Conservation (phyloP, 2,797 vertebrate genomes). For the Centropyge bicolor region DNA sequence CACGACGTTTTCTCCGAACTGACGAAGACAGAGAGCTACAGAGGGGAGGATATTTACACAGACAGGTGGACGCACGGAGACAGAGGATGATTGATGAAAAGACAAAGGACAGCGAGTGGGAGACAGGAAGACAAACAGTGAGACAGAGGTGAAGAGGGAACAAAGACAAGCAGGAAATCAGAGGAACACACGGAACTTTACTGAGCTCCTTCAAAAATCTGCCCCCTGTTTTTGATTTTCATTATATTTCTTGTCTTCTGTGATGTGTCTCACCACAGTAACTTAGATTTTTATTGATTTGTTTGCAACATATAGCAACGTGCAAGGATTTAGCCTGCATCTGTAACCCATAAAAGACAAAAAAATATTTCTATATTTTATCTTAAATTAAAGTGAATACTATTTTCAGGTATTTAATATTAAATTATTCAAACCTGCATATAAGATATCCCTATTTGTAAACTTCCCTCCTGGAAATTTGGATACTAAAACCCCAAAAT, state of each 20-base stretch:
- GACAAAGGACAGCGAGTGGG: conserved; percentile 22
- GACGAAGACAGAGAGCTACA: conserved; percentile 16
- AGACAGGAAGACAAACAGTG: conserved; percentile 18
- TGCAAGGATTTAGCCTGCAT: background rate
- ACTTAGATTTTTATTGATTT: background rate
- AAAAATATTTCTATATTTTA: too few species aligned
- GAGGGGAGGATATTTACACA: conserved; percentile 30
- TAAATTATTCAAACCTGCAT: background rate
- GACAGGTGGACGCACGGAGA: conserved; percentile 33
- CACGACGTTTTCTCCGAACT: conserved; percentile 33
- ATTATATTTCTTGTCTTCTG: background rate
- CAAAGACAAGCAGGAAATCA: conserved; percentile 24
- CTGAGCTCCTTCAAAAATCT: conserved; percentile 9
- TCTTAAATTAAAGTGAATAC: too few species aligned
- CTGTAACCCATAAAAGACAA: too few species aligned
- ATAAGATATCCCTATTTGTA: background rate
- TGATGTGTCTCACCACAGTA: background rate
- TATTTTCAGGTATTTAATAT: background rate
- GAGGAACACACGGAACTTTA: conserved; percentile 20
- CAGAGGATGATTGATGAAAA: conserved; percentile 39
- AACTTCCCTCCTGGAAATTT: background rate
- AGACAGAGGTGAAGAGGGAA: conserved; percentile 30
- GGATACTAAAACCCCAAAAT: background rate
- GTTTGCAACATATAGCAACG: background rate
- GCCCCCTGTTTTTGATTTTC: background rate